A percentile compares a stretch with the other conserved stretches of the same genome.
phyloP scores from a whole-genome alignment of 1,140 invertebrate species.

The Cydia pomonella region DNA sequence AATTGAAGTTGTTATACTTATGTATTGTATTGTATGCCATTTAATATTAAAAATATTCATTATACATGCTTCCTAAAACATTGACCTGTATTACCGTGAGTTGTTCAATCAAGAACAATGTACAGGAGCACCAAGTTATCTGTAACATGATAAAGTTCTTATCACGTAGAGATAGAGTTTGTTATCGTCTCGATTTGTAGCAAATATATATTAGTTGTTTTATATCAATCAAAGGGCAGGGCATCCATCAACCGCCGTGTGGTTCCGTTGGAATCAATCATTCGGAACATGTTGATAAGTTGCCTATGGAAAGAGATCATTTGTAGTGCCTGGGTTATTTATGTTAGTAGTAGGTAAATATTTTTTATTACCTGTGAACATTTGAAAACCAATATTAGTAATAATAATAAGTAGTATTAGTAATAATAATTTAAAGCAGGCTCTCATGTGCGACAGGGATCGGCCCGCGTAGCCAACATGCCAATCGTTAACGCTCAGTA shows the following conservation, averaged over 20 bases:
- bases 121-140: neutral
- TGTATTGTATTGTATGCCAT: too few species aligned
- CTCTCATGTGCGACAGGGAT: too few species aligned
- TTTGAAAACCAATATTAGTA: too few species aligned
- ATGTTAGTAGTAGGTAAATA: neutral
- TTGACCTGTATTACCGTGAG: neutral
- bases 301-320: constrained; percentile 25
- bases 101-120: constrained; percentile 7
- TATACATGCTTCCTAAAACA: too few species aligned
- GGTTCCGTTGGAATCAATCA: constrained; percentile 25
- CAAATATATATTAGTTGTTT: neutral
- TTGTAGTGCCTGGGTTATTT: neutral
- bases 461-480: too few species aligned
- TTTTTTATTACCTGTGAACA: neutral
- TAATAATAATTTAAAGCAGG: too few species aligned
- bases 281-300: constrained; percentile 21
- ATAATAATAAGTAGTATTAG: too few species aligned
- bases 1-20: too few species aligned
- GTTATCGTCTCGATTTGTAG: neutral
- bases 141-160: neutral
- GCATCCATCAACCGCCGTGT: constrained; percentile 29
- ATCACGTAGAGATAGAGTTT: neutral
- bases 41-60: too few species aligned
- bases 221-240: constrained; percentile 16
- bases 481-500: too few species aligned